phyloP scores from a whole-genome alignment of 2,113 vertebrate species.

The Dipodomys stephensi region DNA sequence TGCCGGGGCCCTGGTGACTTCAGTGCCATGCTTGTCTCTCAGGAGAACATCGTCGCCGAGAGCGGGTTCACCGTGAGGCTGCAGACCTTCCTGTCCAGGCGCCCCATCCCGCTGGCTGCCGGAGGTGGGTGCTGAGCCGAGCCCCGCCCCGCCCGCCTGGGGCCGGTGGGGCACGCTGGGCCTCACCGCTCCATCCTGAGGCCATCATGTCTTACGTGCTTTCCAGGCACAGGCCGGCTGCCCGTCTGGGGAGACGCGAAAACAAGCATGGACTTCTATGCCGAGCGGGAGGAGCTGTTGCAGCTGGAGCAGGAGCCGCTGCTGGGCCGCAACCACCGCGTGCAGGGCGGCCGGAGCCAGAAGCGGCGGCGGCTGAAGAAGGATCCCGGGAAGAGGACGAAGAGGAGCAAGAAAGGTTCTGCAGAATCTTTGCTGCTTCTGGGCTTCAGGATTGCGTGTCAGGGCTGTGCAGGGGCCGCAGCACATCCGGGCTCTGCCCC shows the following conservation, averaged over 20 bases:
- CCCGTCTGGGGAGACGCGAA: slow-evolving; percentile 78
- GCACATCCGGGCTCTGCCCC: too few species aligned
- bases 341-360: slow-evolving; percentile 88
- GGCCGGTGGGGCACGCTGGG: accelerated
- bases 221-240: slow-evolving; percentile 80
- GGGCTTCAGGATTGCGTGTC: background rate
- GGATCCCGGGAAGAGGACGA: slow-evolving; percentile 84
- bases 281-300: slow-evolving; percentile 84
- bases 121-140: slow-evolving; percentile 84
- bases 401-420: slow-evolving; percentile 87
- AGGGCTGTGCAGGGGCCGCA: accelerated
- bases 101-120: slow-evolving; percentile 86
- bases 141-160: accelerated
- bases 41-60: slow-evolving; percentile 79
- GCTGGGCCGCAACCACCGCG: slow-evolving; percentile 84
- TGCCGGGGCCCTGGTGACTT: background rate
- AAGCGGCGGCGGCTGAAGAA: slow-evolving; percentile 89
- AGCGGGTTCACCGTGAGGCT: slow-evolving; percentile 88
- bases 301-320: slow-evolving; percentile 84
- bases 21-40: slow-evolving; percentile 39
- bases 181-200: background rate
- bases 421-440: background rate
- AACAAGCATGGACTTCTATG: slow-evolving; percentile 48
- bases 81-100: slow-evolving; percentile 92
- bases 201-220: background rate